Evolutionary conservation across 1,140 invertebrate species (phyloP).

Genomic region (Cyclargus thomasi): DNA sequence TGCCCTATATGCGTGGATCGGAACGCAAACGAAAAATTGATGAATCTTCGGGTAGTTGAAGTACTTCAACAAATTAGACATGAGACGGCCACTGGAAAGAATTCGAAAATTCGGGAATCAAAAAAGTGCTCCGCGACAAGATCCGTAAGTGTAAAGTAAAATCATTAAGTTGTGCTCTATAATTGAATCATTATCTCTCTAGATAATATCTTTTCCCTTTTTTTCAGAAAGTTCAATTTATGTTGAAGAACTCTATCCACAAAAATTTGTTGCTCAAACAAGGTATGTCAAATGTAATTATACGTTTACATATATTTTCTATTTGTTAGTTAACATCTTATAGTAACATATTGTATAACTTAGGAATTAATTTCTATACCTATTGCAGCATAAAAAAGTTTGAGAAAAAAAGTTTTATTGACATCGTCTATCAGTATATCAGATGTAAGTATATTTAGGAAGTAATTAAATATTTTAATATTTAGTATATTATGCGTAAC

Average conservation of each 20-base stretch:
- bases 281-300: background rate
- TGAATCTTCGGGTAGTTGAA: no score
- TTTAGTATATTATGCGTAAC: background rate
- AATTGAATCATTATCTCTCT: background rate
- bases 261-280: background rate
- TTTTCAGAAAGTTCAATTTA: background rate
- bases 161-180: no score
- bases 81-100: no score
- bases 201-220: background rate
- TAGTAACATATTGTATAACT: background rate
- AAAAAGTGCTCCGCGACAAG: no score
- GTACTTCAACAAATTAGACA: no score
- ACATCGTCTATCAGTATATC: background rate
- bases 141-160: no score
- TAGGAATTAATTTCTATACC: background rate
- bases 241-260: constrained; percentile 4
- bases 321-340: background rate
- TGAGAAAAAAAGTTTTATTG: background rate
- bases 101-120: no score
- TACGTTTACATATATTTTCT: background rate
- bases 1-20: no score
- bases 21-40: no score
- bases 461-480: background rate
- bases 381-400: background rate
- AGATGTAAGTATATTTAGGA: background rate